Evolutionary conservation across 2,113 vertebrate species (phyloP), one percentile per base, ranked within the genome.

Genomic region (Accipiter cooperii): DNA sequence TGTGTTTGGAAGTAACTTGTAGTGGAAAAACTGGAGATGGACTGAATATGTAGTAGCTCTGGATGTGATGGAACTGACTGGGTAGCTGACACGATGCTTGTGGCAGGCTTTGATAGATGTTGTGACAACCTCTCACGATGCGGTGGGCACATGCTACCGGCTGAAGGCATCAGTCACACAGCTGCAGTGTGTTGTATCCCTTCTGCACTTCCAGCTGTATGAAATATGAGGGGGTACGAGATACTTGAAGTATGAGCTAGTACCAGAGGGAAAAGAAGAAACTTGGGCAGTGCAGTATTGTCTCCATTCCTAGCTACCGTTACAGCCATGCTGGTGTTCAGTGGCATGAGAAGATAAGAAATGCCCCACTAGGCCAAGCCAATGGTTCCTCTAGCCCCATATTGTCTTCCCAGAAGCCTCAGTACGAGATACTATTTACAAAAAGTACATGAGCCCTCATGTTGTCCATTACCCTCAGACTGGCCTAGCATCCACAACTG

Each of bases 51-150:
- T 33, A 65, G 69, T 42, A 73, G 74, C 20, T 77, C 70, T 73
- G 66, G 69, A 79, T 57, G 61, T 46, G 58, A 46, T 51, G 42
- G 89, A 52, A 42, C 44, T 65, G 70, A 25, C 34, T 49, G 47
- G 31, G 70, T 74, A 85, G 77, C 38, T 1, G 8, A n/a, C 49
- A 82, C 57, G 24, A 5, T 0, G 31, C 74, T 89, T 0, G 0
- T 91, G 89, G 57, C 89, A 79, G 86, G 65, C 28, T 96, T 78
- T 96, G 96, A 95, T 91, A 58, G 81, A 92, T 83, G 65, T 25
- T 79, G 70, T 85, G 87, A 83, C 77, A 91, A n/a, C 20, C 33
- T 71, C 84, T 83, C 34, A 52, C 1, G 3, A 38, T 16, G 52
- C 0, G 0, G 31, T 33, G 57, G 91, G 47, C 4, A 1, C 5